Evolutionary conservation across 1,140 invertebrate genomes (phyloP), one percentile per base, ranked within the genome.

Genomic region (Aculops lycopersici): DNA sequence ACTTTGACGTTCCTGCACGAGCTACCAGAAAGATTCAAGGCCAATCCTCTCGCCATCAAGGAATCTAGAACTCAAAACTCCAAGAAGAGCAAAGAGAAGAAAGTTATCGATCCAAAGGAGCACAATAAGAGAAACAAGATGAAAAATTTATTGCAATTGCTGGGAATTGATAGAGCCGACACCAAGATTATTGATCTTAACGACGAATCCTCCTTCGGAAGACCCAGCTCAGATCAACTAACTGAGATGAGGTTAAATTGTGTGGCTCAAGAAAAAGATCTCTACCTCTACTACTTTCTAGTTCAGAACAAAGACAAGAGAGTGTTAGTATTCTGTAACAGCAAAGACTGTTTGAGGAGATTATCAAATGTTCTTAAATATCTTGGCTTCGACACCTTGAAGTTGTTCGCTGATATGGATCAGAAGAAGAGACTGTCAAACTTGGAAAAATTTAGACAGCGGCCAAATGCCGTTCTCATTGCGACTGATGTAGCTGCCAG

Each of bases 401-500:
- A 80, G 0, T 53, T 98, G 0, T 86, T 97, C 60, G 80, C 88
- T 0, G 75, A 70, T 47, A 90, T 97, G 86, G 71, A 75, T 35
- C 90, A 98, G 52, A 68, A 74, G 50, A 80, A 90, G 52, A 60
- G 92, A 20, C 59, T 97, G 14, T 86, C 84, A 56, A 94, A 86
- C 61, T 62, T 98, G 5, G 88, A 97, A 53, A 48, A 69, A 46
- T 97, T 95, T 61, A 8, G 24, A 8, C 24, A n/a, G 8, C 35
- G 15, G 3, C 65, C 73, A 43, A 68, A 70, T 50, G 64, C 68
- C 50, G 47, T 97, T 12, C 55, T 98, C n/a, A 64, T 98, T 42
- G 81, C 90, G 0, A 97, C 88, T 0, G 90, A 97, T 63, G 84
- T 97, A 15, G 90, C 88, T 13, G 84, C 90, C 0, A 62, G 90